Evolutionary conservation across 1,140 invertebrate genomes (phyloP).

Genomic region (Charaxes varanes): DNA sequence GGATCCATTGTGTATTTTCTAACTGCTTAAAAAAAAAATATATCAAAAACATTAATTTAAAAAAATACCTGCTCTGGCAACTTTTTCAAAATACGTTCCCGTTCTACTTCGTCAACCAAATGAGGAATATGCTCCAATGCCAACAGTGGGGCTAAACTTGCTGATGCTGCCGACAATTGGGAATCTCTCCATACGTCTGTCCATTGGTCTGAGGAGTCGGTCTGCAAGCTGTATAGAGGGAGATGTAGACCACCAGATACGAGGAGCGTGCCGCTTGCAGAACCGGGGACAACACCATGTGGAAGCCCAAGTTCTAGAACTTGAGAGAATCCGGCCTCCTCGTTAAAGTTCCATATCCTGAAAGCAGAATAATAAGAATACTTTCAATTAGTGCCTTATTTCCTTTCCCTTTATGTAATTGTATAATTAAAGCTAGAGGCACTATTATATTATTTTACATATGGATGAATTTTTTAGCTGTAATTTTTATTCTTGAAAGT

Average conservation of each 20-base stretch:
- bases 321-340: conserved; percentile 80
- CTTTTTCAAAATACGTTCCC: conserved; percentile 63
- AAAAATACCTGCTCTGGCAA: conserved; percentile 70
- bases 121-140: conserved; percentile 70
- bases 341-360: conserved; percentile 81
- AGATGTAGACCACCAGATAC: conserved; percentile 77
- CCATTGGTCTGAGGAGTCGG: conserved; percentile 47
- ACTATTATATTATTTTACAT: too few relatives aligned
- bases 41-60: background rate
- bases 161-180: conserved; percentile 52
- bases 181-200: conserved; percentile 57
- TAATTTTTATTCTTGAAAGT: too few relatives aligned
- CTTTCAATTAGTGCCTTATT: background rate
- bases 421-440: too few relatives aligned
- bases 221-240: conserved; percentile 56
- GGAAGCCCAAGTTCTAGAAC: conserved; percentile 78
- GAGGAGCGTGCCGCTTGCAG: conserved; percentile 75
- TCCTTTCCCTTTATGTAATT: too few relatives aligned
- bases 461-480: too few relatives aligned
- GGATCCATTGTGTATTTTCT: too few relatives aligned
- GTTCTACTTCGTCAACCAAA: conserved; percentile 62
- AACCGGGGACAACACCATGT: conserved; percentile 76
- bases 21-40: too few relatives aligned
- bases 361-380: conserved; percentile 24
- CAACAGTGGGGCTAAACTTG: conserved; percentile 54